phyloP scores from a whole-genome alignment of 2,797 vertebrate genomes.

The Hapalemur alaotrensis region DNA sequence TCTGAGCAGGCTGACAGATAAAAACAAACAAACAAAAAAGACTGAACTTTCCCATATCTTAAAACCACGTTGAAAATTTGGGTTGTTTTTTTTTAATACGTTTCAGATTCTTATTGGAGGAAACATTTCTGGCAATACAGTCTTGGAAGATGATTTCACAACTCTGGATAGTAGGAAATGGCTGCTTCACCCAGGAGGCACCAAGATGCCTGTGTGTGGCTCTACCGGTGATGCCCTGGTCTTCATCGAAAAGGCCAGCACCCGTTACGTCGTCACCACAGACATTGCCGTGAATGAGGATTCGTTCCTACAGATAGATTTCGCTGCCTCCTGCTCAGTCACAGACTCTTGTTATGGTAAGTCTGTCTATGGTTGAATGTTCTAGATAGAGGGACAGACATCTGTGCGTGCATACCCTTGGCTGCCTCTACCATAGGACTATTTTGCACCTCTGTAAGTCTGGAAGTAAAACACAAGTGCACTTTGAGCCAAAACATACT shows the following conservation, averaged over 20 bases:
- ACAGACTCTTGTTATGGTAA: conserved; percentile 98
- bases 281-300: conserved; percentile 96
- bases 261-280: conserved; percentile 96
- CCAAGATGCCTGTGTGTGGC: conserved; percentile 98
- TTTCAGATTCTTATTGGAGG: conserved; percentile 97
- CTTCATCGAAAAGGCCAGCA: conserved; percentile 99
- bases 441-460: background rate
- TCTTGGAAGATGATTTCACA: conserved; percentile 96
- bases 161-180: conserved; percentile 94
- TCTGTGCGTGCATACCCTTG: too few relatives aligned
- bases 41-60: background rate
- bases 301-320: conserved; percentile 97
- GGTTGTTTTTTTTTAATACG: background rate
- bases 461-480: background rate
- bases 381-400: background rate
- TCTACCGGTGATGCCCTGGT: conserved; percentile 96
- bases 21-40: conserved; percentile 56
- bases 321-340: conserved; percentile 98
- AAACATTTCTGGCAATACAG: conserved; percentile 96
- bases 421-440: background rate
- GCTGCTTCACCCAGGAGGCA: conserved; percentile 97
- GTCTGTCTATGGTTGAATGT: background rate
- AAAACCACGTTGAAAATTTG: conserved; percentile 32
- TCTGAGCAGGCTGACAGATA: background rate
- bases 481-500: background rate